phyloP scores from a whole-genome alignment of 2,113 vertebrate genomes.

The Neodon shergylaensis region DNA sequence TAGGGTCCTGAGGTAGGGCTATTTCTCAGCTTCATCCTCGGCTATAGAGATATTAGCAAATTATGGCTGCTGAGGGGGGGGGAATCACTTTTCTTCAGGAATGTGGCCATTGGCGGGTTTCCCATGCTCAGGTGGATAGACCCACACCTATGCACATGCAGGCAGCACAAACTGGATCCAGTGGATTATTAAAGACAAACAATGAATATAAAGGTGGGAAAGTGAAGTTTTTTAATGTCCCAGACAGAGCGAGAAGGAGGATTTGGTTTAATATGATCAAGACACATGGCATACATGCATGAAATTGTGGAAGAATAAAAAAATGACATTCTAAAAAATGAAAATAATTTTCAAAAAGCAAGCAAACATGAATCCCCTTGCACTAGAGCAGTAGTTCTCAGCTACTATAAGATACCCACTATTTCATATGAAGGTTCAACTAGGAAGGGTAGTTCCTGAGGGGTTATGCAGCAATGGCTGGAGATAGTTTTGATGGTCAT shows the following conservation, averaged over 20 bases:
- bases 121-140: not conserved
- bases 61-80: not conserved
- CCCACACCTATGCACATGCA: not conserved
- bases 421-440: not conserved
- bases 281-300: not conserved
- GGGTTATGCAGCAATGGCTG: not conserved
- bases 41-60: not conserved
- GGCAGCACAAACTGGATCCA: not conserved
- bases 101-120: too few species aligned
- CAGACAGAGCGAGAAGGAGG: not conserved
- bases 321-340: not conserved
- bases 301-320: not conserved
- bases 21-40: not conserved
- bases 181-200: not conserved
- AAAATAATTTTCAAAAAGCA: not conserved
- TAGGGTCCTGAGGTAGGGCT: constrained; percentile 43
- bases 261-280: not conserved
- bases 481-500: not conserved
- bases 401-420: not conserved
- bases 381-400: not conserved
- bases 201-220: not conserved
- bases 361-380: constrained; percentile 22
- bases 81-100: not conserved
- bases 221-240: not conserved
- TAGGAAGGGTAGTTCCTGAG: not conserved